Evolutionary conservation across 2,888 invertebrate genomes (phyloP).

Genomic region (Eristalinus aeneus): DNA sequence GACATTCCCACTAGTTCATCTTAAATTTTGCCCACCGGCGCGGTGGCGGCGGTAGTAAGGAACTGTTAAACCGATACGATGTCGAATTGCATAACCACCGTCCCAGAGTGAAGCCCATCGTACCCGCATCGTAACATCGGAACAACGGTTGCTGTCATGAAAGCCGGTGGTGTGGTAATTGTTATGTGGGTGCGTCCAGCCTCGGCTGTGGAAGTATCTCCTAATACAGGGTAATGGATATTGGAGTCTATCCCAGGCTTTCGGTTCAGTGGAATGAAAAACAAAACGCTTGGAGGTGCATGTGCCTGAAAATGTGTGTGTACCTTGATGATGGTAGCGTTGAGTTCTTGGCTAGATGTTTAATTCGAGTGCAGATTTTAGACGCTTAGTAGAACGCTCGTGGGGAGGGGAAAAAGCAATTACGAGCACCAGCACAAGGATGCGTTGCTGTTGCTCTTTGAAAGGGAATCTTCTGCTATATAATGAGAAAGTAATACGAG

Average conservation of each 20-base stretch:
- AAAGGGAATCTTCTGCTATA: not conserved
- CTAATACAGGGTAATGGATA: not conserved
- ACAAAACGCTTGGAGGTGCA: not conserved
- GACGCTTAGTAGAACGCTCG: not conserved
- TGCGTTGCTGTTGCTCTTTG: not conserved
- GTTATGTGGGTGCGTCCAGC: slow-evolving; percentile 2
- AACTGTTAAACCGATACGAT: slow-evolving; percentile 11
- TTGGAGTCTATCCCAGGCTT: not conserved
- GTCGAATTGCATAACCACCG: slow-evolving; percentile 24
- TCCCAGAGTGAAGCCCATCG: slow-evolving; percentile 7
- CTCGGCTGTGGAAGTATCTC: not conserved
- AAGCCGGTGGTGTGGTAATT: slow-evolving; percentile 21
- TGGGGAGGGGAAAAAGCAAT: not conserved
- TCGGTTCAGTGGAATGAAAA: not conserved
- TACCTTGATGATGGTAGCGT: slow-evolving; percentile 7
- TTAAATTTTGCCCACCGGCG: slow-evolving; percentile 30
- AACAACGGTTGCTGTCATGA: slow-evolving; percentile 8
- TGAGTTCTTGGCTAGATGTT: not conserved
- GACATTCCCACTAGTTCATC: not conserved
- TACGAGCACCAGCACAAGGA: not conserved
- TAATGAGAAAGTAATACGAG: not conserved
- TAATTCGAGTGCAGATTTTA: not conserved
- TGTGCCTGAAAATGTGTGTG: not conserved
- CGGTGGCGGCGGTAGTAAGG: slow-evolving; percentile 9
- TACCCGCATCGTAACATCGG: not conserved